phyloP scores from a whole-genome alignment of 2,888 invertebrate species.

The Hydriomena furcata region DNA sequence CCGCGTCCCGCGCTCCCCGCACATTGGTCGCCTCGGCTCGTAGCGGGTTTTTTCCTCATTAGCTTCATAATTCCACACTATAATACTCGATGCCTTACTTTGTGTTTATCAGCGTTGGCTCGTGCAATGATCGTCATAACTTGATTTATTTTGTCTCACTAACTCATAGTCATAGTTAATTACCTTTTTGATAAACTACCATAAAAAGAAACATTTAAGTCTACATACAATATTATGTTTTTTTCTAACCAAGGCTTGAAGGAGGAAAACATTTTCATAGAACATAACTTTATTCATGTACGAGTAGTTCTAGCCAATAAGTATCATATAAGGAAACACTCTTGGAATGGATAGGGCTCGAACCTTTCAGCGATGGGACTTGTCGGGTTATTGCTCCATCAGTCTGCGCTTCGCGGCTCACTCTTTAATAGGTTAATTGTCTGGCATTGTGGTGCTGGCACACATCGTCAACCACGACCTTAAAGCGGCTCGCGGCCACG shows the following conservation, averaged over 20 bases:
- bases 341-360: slow-evolving; percentile 21
- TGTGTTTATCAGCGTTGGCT: slow-evolving; percentile 72
- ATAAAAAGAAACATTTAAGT: too few species aligned
- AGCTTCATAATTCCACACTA: slow-evolving; percentile 73
- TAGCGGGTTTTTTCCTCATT: slow-evolving; percentile 83
- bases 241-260: slow-evolving; percentile 7
- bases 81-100: slow-evolving; percentile 64
- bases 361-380: slow-evolving; percentile 56
- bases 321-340: slow-evolving; percentile 11
- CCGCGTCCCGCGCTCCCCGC: slow-evolving; percentile 75
- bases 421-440: slow-evolving; percentile 81
- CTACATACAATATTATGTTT: too few species aligned
- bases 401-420: slow-evolving; percentile 63
- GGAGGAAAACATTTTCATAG: slow-evolving; percentile 13
- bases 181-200: slow-evolving; percentile 9
- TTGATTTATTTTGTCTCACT: slow-evolving; percentile 47
- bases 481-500: slow-evolving; percentile 75
- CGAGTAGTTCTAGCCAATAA: neutral
- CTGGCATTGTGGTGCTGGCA: slow-evolving; percentile 81
- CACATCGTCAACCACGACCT: slow-evolving; percentile 77
- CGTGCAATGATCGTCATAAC: slow-evolving; percentile 58
- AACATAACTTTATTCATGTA: neutral
- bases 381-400: slow-evolving; percentile 70
- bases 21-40: slow-evolving; percentile 59
- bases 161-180: too few species aligned